Conservation (phyloP, 2,113 vertebrate species). For the Ceyx melanurus region DNA sequence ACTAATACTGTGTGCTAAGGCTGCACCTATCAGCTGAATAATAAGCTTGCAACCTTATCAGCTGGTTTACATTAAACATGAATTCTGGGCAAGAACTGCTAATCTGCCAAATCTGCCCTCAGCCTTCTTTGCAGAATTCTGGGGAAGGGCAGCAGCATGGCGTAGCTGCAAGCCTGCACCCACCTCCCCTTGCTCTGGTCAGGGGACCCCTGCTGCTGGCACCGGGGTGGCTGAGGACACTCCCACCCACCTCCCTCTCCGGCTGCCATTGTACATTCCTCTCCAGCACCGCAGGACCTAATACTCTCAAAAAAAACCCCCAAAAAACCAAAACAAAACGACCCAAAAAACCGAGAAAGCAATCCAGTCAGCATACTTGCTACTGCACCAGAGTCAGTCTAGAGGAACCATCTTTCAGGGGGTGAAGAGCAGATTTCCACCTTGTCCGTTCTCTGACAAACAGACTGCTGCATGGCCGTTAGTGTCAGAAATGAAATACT, state of each 20-base stretch:
- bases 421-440: background rate
- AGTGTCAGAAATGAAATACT: slow-evolving; percentile 41
- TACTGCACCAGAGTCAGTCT: background rate
- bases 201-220: background rate
- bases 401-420: background rate
- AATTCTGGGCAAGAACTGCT: background rate
- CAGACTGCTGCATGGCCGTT: background rate
- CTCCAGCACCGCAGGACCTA: background rate
- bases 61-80: background rate
- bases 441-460: background rate
- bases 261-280: slow-evolving; percentile 15
- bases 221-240: background rate
- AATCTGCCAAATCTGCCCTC: background rate
- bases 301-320: background rate
- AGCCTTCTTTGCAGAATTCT: background rate
- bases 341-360: background rate
- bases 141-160: background rate
- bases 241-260: background rate
- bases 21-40: background rate
- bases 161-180: background rate
- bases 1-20: background rate
- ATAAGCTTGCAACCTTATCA: background rate
- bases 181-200: rapidly evolving
- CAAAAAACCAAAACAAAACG: too few relatives aligned
- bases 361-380: background rate